Evolutionary conservation across 2,113 vertebrate species (phyloP).

Genomic region (Gavialis gangeticus): DNA sequence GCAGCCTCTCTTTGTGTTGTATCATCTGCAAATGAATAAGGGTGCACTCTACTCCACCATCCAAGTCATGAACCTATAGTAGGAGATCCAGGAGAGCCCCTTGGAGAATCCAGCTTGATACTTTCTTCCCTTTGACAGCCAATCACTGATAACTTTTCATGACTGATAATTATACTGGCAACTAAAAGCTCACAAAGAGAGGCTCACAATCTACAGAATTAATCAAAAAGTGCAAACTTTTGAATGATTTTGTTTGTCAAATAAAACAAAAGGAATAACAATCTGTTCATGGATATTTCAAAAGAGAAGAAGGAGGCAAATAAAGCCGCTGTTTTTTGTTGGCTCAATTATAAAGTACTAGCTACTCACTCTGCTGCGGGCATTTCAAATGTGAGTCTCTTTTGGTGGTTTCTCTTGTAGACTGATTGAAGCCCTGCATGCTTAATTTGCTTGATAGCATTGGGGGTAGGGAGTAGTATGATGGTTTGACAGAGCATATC

Average conservation of each 20-base stretch:
- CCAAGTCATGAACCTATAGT: too few species aligned
- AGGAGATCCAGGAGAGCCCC: too few species aligned
- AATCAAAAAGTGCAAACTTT: not conserved
- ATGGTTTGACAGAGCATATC: not conserved
- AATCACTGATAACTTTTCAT: too few species aligned
- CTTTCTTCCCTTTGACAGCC: too few species aligned
- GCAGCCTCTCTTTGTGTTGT: too few species aligned
- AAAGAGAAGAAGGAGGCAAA: not conserved
- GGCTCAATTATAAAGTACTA: not conserved
- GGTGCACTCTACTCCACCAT: too few species aligned
- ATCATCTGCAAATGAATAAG: too few species aligned
- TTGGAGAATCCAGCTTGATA: too few species aligned
- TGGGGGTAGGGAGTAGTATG: not conserved
- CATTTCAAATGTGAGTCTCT: not conserved
- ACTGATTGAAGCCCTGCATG: not conserved
- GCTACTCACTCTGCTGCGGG: not conserved
- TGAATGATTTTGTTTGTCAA: not conserved
- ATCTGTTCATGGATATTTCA: not conserved
- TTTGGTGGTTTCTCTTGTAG: not conserved
- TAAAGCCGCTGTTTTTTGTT: not conserved
- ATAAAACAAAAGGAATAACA: not conserved
- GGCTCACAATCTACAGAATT: not conserved
- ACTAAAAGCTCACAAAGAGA: not conserved
- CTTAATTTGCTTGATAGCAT: not conserved
- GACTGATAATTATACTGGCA: too few species aligned